A percentile compares a stretch with the other conserved stretches of the same genome.
phyloP scores from a whole-genome alignment of 1,140 invertebrate species.

The Rhopalosiphum padi region DNA sequence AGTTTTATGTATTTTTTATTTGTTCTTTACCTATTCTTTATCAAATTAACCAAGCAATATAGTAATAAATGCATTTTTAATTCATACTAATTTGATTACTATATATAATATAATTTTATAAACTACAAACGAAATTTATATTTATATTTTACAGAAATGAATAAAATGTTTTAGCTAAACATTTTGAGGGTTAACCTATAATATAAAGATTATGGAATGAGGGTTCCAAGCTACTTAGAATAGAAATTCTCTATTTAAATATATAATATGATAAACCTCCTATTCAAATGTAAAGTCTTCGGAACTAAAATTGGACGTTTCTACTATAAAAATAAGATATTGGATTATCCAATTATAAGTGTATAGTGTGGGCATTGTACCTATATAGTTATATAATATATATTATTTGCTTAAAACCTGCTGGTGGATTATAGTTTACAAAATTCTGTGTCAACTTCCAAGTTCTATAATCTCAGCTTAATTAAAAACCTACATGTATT shows the following conservation, averaged over 20 bases:
- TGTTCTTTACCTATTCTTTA: too few species aligned
- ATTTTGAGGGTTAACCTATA: background rate
- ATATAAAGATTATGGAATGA: background rate
- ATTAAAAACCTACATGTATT: background rate
- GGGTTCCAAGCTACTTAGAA: background rate
- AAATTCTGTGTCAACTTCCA: background rate
- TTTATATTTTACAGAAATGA: too few species aligned
- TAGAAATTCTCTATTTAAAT: background rate
- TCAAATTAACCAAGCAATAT: too few species aligned
- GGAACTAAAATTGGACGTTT: background rate
- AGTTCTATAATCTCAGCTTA: background rate
- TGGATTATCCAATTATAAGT: background rate
- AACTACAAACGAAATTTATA: background rate
- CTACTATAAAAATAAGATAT: background rate
- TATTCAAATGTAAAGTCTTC: background rate
- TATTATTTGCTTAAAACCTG: background rate
- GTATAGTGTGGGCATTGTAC: background rate
- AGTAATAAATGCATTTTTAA: too few species aligned
- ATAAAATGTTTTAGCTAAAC: too few species aligned
- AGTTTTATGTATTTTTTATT: too few species aligned
- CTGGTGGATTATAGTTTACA: background rate
- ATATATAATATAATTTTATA: background rate
- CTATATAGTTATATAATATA: too few species aligned
- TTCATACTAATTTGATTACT: too few species aligned
- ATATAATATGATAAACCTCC: background rate